Conservation (phyloP, 64 coral and sea anemone species). For the Platygyra sinensis region DNA sequence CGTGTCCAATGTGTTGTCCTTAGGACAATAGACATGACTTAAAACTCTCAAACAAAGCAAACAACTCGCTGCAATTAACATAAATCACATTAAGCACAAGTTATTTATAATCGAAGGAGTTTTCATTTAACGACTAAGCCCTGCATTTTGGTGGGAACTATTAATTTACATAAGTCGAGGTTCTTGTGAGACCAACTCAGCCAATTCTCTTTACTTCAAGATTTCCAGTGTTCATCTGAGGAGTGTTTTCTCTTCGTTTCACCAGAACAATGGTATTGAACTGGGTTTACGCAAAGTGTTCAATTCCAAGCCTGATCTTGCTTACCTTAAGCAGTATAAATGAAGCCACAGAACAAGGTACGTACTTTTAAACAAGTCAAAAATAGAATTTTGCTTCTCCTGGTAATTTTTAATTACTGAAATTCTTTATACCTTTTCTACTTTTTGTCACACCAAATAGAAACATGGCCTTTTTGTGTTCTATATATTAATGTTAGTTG, state of each 20-base stretch:
- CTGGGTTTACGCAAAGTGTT: neutral
- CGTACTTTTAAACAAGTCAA: neutral
- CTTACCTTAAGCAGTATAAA: neutral
- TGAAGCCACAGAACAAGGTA: constrained; percentile 1
- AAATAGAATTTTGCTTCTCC: neutral
- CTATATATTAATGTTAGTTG: no score
- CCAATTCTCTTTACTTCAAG: neutral
- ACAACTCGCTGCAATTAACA: neutral
- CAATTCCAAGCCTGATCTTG: neutral
- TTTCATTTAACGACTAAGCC: constrained; percentile 10
- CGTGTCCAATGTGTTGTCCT: neutral
- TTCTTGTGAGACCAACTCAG: neutral
- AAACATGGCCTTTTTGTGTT: no score
- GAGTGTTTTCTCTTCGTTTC: neutral
- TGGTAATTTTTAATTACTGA: neutral
- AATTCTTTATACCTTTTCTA: neutral
- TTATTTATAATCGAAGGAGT: neutral
- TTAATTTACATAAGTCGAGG: constrained; percentile 14
- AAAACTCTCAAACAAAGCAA: constrained; percentile 17
- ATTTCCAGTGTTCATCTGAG: neutral
- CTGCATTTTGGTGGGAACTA: neutral
- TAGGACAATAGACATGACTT: neutral
- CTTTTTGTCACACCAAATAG: no score
- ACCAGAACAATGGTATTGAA: neutral
- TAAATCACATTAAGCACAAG: neutral